Evolutionary conservation across 2,888 invertebrate species (phyloP), one percentile per base, ranked within the genome.

Genomic region (Hemithea aestivaria): DNA sequence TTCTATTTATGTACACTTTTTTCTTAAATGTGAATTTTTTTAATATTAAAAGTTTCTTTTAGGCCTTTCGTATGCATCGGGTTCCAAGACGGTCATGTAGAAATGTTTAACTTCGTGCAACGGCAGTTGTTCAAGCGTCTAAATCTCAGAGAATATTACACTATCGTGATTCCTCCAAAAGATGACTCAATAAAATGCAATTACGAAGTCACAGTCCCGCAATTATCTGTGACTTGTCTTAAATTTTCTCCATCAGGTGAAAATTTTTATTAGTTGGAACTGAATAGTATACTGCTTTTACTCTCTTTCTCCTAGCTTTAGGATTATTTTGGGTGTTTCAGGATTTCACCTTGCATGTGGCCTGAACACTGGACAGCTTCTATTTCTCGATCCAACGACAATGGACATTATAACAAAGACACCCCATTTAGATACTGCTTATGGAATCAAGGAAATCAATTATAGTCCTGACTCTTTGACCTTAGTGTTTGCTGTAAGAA

Each of bases 311-410:
- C n/a, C n/a, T n/a, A n/a, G n/a, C n/a, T 23, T 24, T 4, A 11
- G 21, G 21, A 20, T 9, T 2, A 6, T 16, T 16, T 33, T 5
- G 6, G 10, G 23, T 33, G 4, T 2, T 30, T 3, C 28, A 90
- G 90, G 89, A 25, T 51, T 88, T 20, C 88, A 89, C 61, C 72
- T 92, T 10, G 88, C 87, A 0, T 89, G 90, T 52, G 92, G 91
- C 0, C 60, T 89, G 48, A 79, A 82, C 38, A 90, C 88, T 27
- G 92, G 92, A 0, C 76, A 85, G 40, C 34, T 92, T 12, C 73
- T 90, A 73, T 84, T 91, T 49, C 58, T 92, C 21, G 88, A 91
- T 56, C 89, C 91, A 0, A 71, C 85, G n/a, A 80, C 89, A 1
- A 59, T 91, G 21, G 76, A 78, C 10, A 80, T 89, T 2, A 48